Evolutionary conservation across 1,140 invertebrate genomes (phyloP), one percentile per base, ranked within the genome.

Genomic region (Drosophila kepulauana): DNA sequence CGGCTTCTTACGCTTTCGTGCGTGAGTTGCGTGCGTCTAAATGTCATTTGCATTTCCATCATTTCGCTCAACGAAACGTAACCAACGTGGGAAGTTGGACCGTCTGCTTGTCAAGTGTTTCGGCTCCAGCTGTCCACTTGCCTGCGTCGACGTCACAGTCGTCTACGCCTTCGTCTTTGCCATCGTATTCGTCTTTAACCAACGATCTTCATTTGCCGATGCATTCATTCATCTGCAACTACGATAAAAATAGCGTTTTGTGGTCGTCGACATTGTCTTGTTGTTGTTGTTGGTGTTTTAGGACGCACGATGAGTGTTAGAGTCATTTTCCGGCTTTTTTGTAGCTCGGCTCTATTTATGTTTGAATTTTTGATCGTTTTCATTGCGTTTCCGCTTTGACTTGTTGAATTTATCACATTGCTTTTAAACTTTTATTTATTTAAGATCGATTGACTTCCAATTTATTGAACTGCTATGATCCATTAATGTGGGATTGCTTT

Each of bases 11-110:
- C 11, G 11, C 2, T 4, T 45, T 56, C 16, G n/a, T 28, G 16
- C 5, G n/a, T 56, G 43, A 67, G 61, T 15, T 54, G 51, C 67
- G 74, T 76, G 74, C 46, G 74, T 72, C 63, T 66, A 57, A 74
- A 71, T 73, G 69, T 82, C 76, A 82, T 74, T 87, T 88, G 85
- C 74, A 70, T 76, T 81, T 87, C 79, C 75, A 86, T 82, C 62
- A 88, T 88, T 84, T 88, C 56, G 77, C 79, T 70, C 79, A 87
- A 78, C 79, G 79, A 87, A 87, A 87, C 80, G 87, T 91, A 87
- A 91, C 87, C 74, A 65, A 82, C 87, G 87, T 90, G 87, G 87
- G 87, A 90, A 90, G 87, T 74, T 56, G 63, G 49, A 64, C 58
- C 64, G 73, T 64, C 64, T 68, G 62, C 57, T 71, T 64, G 76